These are phyloP conservation scores for Portunus trituberculatus DNA, from an alignment of 1,140 invertebrate species.

Conservation along the genomic window DNA sequence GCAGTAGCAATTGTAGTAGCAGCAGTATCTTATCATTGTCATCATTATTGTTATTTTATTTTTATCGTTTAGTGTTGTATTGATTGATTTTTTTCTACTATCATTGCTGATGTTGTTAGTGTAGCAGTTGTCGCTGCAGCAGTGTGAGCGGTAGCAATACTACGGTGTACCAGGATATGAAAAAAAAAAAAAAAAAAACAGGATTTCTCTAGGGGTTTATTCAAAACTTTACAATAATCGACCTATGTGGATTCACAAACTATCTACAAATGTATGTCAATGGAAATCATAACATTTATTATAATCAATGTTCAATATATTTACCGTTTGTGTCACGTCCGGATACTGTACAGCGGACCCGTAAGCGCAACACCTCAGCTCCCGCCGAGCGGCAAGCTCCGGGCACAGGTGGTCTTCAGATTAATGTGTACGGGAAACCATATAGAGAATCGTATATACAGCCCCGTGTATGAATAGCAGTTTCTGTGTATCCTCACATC, in stretches of 20 bases:
- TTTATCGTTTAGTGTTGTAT: not conserved
- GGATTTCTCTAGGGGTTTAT: slow-evolving; percentile 71
- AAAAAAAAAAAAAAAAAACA: not conserved
- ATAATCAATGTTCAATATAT: slow-evolving; percentile 65
- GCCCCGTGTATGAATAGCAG: not conserved
- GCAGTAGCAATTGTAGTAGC: too few species aligned
- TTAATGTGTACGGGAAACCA: not conserved
- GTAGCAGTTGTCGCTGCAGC: not conserved
- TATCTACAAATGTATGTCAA: slow-evolving; percentile 74
- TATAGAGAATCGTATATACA: not conserved
- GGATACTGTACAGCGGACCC: not conserved
- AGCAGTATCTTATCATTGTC: too few species aligned
- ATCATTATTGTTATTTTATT: not conserved
- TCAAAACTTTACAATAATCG: slow-evolving; percentile 75
- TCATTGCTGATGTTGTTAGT: not conserved
- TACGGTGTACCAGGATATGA: not conserved
- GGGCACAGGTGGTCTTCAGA: not conserved
- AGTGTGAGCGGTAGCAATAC: not conserved
- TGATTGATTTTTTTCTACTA: not conserved
- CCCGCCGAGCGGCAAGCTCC: not conserved
- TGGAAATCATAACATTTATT: slow-evolving; percentile 73
- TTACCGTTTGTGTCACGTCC: slow-evolving; percentile 40
- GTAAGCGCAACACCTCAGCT: not conserved
- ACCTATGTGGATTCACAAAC: slow-evolving; percentile 73
- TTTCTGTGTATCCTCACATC: not conserved